phyloP scores from a whole-genome alignment of 92 coral and sea anemone genomes.

The Paramuricea clavata region DNA sequence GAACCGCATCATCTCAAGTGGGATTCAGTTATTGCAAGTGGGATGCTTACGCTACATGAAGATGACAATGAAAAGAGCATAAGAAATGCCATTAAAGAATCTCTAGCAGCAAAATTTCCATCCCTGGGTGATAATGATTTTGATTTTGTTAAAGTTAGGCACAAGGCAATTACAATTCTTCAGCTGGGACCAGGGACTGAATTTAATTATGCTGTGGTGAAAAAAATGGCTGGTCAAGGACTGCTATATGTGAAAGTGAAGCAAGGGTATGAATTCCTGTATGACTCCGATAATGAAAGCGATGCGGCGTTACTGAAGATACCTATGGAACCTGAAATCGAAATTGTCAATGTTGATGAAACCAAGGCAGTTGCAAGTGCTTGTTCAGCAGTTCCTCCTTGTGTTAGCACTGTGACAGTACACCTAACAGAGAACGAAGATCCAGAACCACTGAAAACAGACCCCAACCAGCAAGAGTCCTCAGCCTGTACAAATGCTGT shows the following conservation, averaged over 20 bases:
- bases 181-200: constrained; percentile 65
- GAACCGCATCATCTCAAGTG: constrained; percentile 55
- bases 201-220: constrained; percentile 66
- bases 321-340: background rate
- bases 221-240: constrained; percentile 70
- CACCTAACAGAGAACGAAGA: constrained; percentile 2
- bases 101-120: constrained; percentile 57
- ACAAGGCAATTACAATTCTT: constrained; percentile 49
- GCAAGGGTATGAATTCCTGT: constrained; percentile 40
- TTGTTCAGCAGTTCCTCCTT: background rate
- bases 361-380: background rate
- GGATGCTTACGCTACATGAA: constrained; percentile 30
- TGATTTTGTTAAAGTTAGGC: constrained; percentile 64
- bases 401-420: background rate
- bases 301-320: constrained; percentile 11
- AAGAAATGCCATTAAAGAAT: constrained; percentile 26
- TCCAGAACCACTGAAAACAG: background rate
- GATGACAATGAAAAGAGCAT: constrained; percentile 35
- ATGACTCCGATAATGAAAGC: constrained; percentile 19
- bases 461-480: background rate
- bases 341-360: too few species aligned
- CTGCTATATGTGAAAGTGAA: constrained; percentile 48
- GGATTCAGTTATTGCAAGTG: constrained; percentile 66
- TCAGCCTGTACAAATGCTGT: background rate
- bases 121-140: constrained; percentile 58